Evolutionary conservation across 2,888 invertebrate genomes (phyloP), one percentile per base, ranked within the genome.

Genomic region (Heliconius aoede): DNA sequence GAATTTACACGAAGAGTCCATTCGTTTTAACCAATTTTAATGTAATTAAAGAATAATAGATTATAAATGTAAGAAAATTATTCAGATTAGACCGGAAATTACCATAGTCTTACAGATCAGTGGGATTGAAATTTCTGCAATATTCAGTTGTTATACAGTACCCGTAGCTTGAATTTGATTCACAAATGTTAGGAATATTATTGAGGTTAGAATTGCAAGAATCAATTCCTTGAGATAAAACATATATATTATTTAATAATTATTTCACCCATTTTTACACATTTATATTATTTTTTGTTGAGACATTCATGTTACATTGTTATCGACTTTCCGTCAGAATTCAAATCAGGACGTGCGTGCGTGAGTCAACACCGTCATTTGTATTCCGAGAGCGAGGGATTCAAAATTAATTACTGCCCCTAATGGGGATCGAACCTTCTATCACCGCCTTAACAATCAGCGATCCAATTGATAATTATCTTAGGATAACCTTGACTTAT

Each of bases 1-100:
- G 36, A 36, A 36, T 36, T 36, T 11, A 36, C 36, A 3, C 36
- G 8, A 36, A 36, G 3, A 36, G 3, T 36, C 11, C 36, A 36
- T 36, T 36, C 3, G 11, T 36, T 28, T 61, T 2, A 60, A 28
- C 26, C 4, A 26, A 61, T 61, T 61, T 64, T 62, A 32, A 62
- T 32, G 21, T n/a, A 11, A 62, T n/a, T 62, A 32, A 0, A 11
- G n/a, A 3, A 32, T 32, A 62, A 32, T 11, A 62, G 30, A 62
- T 62, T 32, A 62, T 11, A 0, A 62, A 62, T 32, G 24, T 36
- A 36, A 64, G 64, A 64, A 64, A n/a, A 64, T 64, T 32, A 64
- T 32, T 18, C 32, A 32, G 30, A 3, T 8, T 30, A 4, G n/a
- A 36, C 64, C 32, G 32, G 32, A 64, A 64, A n/a, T 64, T 64